phyloP scores from a whole-genome alignment of 2,888 invertebrate species.

The Callyntrura guangdongensis region DNA sequence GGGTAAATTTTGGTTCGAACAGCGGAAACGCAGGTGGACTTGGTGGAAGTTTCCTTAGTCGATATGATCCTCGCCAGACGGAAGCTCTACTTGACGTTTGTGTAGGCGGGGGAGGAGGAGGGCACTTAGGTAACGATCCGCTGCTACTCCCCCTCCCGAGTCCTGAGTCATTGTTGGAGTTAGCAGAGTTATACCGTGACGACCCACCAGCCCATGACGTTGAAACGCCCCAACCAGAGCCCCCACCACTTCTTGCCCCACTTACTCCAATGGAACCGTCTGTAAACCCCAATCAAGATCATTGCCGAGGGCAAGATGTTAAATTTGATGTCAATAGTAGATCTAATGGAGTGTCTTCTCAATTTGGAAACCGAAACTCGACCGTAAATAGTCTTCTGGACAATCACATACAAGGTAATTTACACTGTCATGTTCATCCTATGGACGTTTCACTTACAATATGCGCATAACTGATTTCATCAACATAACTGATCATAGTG shows the following conservation, averaged over 20 bases:
- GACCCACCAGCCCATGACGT: slow-evolving; percentile 84
- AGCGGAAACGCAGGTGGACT: slow-evolving; percentile 86
- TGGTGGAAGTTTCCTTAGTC: slow-evolving; percentile 88
- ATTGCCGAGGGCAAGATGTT: slow-evolving; percentile 86
- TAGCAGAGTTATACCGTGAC: slow-evolving; percentile 84
- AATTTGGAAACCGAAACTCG: slow-evolving; percentile 76
- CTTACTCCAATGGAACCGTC: slow-evolving; percentile 88
- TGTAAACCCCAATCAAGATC: slow-evolving; percentile 92
- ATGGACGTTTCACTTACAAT: too few relatives aligned
- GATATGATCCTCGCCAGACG: slow-evolving; percentile 84
- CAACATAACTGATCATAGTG: too few relatives aligned
- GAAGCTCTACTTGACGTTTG: slow-evolving; percentile 84
- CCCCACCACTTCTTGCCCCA: slow-evolving; percentile 87
- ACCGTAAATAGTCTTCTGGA: slow-evolving; percentile 82
- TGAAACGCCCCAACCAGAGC: slow-evolving; percentile 85
- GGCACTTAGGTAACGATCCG: slow-evolving; percentile 87
- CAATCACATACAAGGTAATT: slow-evolving; percentile 82
- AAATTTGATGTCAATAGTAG: slow-evolving; percentile 77
- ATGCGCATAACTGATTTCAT: too few relatives aligned
- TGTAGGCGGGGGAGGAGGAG: slow-evolving; percentile 87
- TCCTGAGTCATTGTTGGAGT: slow-evolving; percentile 84
- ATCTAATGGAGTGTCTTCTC: slow-evolving; percentile 85
- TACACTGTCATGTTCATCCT: too few relatives aligned
- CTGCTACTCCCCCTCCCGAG: slow-evolving; percentile 84
- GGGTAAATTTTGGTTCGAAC: slow-evolving; percentile 87